Base-by-base conservation (phyloP, 1,140 invertebrate species). In the Apolygus lucorum region DNA sequence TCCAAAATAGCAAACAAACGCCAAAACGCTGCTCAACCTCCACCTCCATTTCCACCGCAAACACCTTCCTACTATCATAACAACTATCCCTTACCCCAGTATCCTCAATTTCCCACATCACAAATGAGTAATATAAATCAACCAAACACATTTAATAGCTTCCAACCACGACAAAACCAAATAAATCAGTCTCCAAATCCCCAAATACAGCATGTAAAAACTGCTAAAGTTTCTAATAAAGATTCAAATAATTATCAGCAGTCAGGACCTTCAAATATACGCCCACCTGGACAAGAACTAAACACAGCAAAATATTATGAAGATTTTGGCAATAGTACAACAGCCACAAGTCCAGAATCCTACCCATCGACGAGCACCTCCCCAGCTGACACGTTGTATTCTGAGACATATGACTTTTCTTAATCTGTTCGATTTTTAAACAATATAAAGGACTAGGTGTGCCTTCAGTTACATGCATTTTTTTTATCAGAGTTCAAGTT, bases 121-220 rank as follows among this genome's bases (percentile, higher is more conserved):
- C 34, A 49, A 27, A 14, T 24, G 54, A 13, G 8, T 11, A 4
- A 62, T 8, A 13, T 22, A 8, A 62, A 22, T 62, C 54, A 62
- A 62, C 21, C 11, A 11, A 17, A 17, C 34, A 11, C 34, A 49
- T 11, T 49, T 11, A 49, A 64, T 26, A 22, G 21, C 63, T 64
- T 25, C 63, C 63, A 64, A 64, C 63, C 63, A 64, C 63, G 28
- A 28, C 63, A 64, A 26, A 21, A 8, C 63, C 14, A 64, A 64
- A 64, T 26, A 21, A 8, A 2, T 64, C 21, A 24, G 63, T 64
- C 63, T 4, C 26, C 63, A 64, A 64, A 28, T 8, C 63, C 63
- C 24, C 63, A 2, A 64, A 64, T 28, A 26, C 21, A n/a, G n/a
- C n/a, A n/a, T n/a, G n/a, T n/a, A n/a, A n/a, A n/a, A n/a, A n/a